Evolutionary conservation across 2,888 invertebrate species (phyloP).

Genomic region (Gonocerus acuteangulatus): DNA sequence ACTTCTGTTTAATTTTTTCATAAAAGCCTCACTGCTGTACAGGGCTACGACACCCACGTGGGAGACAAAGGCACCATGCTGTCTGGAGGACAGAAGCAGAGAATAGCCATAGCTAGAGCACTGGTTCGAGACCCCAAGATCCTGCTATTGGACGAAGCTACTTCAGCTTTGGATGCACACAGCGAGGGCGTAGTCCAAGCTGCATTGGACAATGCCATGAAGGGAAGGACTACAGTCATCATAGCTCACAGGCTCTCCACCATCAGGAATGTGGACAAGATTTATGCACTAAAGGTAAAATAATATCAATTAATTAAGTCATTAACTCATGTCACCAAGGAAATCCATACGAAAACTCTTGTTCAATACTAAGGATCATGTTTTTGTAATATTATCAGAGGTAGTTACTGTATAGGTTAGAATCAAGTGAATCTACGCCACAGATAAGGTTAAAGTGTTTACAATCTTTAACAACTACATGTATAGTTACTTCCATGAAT

Average conservation of each 20-base stretch:
- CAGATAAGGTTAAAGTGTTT: too few species aligned
- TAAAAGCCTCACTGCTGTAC: too few species aligned
- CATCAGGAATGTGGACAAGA: slow-evolving; percentile 42
- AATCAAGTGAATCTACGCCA: too few species aligned
- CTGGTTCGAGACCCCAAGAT: slow-evolving; percentile 72
- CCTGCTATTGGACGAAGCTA: slow-evolving; percentile 76
- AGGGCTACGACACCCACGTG: slow-evolving; percentile 73
- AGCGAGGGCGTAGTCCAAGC: slow-evolving; percentile 81
- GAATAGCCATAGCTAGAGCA: slow-evolving; percentile 83
- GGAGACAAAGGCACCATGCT: slow-evolving; percentile 76
- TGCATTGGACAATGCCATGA: slow-evolving; percentile 59
- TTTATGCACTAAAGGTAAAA: slow-evolving; percentile 43
- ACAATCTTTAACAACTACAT: too few species aligned
- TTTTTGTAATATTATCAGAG: too few species aligned
- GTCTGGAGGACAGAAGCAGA: slow-evolving; percentile 82
- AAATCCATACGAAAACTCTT: too few species aligned
- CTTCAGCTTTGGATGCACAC: slow-evolving; percentile 77
- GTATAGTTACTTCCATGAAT: too few species aligned
- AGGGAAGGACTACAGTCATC: slow-evolving; percentile 44
- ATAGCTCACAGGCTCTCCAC: slow-evolving; percentile 46
- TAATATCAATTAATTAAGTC: too few species aligned
- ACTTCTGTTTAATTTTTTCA: too few species aligned
- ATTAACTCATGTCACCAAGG: too few species aligned
- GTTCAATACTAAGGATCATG: not conserved
- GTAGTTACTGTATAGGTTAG: too few species aligned